Evolutionary conservation across 2,113 vertebrate genomes (phyloP).

Genomic region (Melanotaenia duboulayi): DNA sequence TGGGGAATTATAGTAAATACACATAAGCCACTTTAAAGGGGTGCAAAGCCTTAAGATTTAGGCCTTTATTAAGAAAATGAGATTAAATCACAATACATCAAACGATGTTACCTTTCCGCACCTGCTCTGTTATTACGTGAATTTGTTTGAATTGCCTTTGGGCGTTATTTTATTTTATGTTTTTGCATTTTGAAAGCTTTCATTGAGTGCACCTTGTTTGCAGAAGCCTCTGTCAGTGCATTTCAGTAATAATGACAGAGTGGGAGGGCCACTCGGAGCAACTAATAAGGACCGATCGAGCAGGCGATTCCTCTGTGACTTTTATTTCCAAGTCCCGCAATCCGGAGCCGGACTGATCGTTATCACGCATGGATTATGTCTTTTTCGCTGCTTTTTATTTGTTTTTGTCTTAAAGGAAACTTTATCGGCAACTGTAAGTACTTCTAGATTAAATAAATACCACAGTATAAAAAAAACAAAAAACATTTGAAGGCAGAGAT

Average conservation of each 20-base stretch:
- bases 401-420: slow-evolving; percentile 73
- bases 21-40: slow-evolving; percentile 10
- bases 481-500: background rate
- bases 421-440: slow-evolving; percentile 82
- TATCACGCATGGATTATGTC: slow-evolving; percentile 77
- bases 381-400: slow-evolving; percentile 51
- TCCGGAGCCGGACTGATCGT: slow-evolving; percentile 73
- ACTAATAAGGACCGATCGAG: slow-evolving; percentile 97
- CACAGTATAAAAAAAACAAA: no score
- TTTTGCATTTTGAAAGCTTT: slow-evolving; percentile 51
- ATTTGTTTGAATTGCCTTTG: slow-evolving; percentile 46
- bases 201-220: slow-evolving; percentile 63
- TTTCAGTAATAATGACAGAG: slow-evolving; percentile 86
- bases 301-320: slow-evolving; percentile 83
- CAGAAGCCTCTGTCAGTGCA: slow-evolving; percentile 80
- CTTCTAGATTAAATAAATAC: slow-evolving; percentile 3
- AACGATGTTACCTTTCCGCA: slow-evolving; percentile 50
- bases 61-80: slow-evolving; percentile 9
- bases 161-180: slow-evolving; percentile 26
- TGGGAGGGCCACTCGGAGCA: slow-evolving; percentile 95
- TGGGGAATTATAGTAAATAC: slow-evolving; percentile 5
- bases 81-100: slow-evolving; percentile 54
- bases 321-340: slow-evolving; percentile 83
- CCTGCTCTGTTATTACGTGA: slow-evolving; percentile 47
- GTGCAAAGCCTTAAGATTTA: slow-evolving; percentile 9